Conservation (phyloP, 2,113 vertebrate species). For the Cranoglanis bouderius region DNA sequence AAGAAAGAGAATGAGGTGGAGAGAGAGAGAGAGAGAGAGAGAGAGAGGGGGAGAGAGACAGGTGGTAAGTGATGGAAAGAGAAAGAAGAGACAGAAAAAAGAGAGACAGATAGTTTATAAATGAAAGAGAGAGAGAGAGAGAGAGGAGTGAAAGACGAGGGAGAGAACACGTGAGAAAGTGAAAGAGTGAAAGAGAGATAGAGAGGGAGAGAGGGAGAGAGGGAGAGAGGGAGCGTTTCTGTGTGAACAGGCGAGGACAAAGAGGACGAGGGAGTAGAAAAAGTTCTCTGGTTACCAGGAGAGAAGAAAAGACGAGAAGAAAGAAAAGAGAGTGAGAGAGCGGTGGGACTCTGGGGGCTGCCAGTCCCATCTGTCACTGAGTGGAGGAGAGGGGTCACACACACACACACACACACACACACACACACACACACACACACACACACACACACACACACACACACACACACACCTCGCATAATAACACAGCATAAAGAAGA, state of each 20-base stretch:
- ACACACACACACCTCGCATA: constrained; percentile 24
- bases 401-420: constrained; percentile 42
- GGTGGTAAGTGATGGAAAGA: neutral
- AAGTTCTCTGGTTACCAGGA: constrained; percentile 47
- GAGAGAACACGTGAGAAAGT: neutral
- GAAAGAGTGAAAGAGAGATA: constrained; percentile 5
- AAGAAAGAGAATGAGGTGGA: neutral
- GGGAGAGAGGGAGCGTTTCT: constrained; percentile 13
- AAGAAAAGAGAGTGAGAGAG: constrained; percentile 16
- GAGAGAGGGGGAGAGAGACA: neutral
- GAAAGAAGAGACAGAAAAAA: neutral
- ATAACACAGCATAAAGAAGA: constrained; percentile 4
- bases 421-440: constrained; percentile 6
- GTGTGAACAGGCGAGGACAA: constrained; percentile 34
- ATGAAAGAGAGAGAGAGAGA: neutral
- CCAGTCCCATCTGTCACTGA: constrained; percentile 54
- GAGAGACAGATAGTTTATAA: neutral
- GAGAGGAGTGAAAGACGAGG: neutral
- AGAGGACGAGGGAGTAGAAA: constrained; percentile 38
- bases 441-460: constrained; percentile 33
- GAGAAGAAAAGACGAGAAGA: constrained; percentile 38
- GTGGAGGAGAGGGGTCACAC: constrained; percentile 47
- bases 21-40: neutral
- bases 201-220: neutral
- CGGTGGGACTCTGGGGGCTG: constrained; percentile 47